Conservation (phyloP, 2,888 invertebrate genomes). For the Cryptus viduatorius region DNA sequence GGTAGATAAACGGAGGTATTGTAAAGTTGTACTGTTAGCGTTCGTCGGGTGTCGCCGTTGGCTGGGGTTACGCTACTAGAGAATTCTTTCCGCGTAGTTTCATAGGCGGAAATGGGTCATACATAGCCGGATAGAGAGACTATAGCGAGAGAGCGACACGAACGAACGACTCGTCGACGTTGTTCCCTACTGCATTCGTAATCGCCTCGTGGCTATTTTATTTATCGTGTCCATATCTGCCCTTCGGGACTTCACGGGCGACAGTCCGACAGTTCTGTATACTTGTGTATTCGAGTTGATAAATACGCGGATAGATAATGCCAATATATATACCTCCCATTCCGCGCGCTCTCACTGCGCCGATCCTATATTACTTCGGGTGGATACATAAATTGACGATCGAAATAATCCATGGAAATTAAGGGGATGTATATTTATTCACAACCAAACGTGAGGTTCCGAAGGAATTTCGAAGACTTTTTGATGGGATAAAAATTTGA, state of each 20-base stretch:
- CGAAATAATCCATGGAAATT: background rate
- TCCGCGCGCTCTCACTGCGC: background rate
- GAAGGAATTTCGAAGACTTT: too few species aligned
- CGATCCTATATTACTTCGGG: background rate
- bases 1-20: background rate
- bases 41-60: background rate
- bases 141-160: background rate
- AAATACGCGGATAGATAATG: slow-evolving; percentile 6
- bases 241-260: slow-evolving; percentile 80
- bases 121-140: slow-evolving; percentile 30
- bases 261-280: slow-evolving; percentile 59
- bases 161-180: slow-evolving; percentile 19
- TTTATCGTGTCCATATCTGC: slow-evolving; percentile 78
- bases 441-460: too few species aligned
- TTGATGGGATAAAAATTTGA: too few species aligned
- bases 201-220: slow-evolving; percentile 74
- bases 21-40: background rate
- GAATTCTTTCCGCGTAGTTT: slow-evolving; percentile 65
- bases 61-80: slow-evolving; percentile 9
- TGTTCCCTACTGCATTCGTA: slow-evolving; percentile 70
- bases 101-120: slow-evolving; percentile 67
- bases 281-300: background rate
- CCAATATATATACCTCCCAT: background rate
- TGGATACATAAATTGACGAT: slow-evolving; percentile 4
- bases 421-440: background rate